Evolutionary conservation across 53 echinoderm and acorn worm genomes (phyloP).

Genomic region (Mesocentrotus franciscanus): DNA sequence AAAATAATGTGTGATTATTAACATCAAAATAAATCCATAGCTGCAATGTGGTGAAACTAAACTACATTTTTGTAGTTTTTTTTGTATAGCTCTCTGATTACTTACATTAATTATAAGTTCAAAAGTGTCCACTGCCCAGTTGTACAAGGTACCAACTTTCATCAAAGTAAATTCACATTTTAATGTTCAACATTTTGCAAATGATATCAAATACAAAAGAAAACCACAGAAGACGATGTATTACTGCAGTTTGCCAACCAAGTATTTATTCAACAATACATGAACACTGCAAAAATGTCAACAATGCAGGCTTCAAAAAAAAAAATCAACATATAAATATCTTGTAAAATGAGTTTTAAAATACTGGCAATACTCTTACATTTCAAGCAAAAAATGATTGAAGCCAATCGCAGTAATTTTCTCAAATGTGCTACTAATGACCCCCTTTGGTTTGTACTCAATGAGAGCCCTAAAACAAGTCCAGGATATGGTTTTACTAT

Average conservation of each 20-base stretch:
- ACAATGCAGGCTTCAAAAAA: not conserved
- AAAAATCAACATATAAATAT: too few relatives aligned
- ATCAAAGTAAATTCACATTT: not conserved
- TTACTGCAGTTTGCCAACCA: not conserved
- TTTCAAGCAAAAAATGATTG: too few relatives aligned
- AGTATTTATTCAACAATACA: not conserved
- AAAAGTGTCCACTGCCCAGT: not conserved
- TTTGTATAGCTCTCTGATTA: not conserved
- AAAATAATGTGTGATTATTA: too few relatives aligned
- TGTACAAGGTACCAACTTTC: not conserved
- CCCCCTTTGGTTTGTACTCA: not conserved
- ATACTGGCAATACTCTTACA: too few relatives aligned
- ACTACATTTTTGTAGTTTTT: too few relatives aligned
- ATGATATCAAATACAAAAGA: not conserved
- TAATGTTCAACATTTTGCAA: not conserved
- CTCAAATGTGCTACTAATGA: too few relatives aligned
- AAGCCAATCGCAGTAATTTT: too few relatives aligned
- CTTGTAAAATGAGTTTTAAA: too few relatives aligned
- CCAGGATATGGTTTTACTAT: not conserved
- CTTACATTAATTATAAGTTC: not conserved
- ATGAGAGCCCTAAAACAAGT: not conserved
- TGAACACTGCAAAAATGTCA: not conserved
- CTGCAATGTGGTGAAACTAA: too few relatives aligned
- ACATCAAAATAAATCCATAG: too few relatives aligned
- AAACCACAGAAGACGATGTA: not conserved